Base-by-base conservation (phyloP, 2,113 vertebrate genomes). In the Aldabrachelys gigantea region DNA sequence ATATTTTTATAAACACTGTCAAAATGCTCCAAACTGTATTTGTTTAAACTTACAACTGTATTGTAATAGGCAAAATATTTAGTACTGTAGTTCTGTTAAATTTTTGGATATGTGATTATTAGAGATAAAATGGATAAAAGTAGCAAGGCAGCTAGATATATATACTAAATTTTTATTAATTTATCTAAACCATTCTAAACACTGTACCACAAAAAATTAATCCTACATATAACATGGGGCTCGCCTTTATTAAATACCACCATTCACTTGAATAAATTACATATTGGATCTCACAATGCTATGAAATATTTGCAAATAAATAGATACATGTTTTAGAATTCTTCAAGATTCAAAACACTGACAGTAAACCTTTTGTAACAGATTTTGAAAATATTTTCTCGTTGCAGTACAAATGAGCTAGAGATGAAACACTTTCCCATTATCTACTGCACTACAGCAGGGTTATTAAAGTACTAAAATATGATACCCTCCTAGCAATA, bases 171-270 rank as follows among this genome's bases (percentile, higher is more conserved):
- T 69, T 69, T n/a, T 69, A 19, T 69, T 69, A 69, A 35, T 85
- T 91, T 65, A 84, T 47, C 2, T 16, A 75, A 84, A 29, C 5
- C 12, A 14, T 57, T 52, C 2, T 7, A 72, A 80, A 65, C 29
- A 54, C 1, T 62, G 3, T 21, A 62, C 3, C 72, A 8, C 38
- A 54, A 38, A 38, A 62, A 91, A 41, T 27, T 1, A 76, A 35
- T 49, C 76, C 56, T 21, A 10, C 4, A 16, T 53, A 7, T 0
- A 1, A 50, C 14, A 21, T 10, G 1, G 49, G 3, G n/a, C 6
- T 81, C 2, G 27, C n/a, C 9, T 83, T 82, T 62, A 78, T n/a
- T 69, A 82, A 29, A 19, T 19, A 47, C 19, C 4, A 35, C 11
- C 3, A 44, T 90, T 50, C 75, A 65, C 54, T 78, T 47, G 41